Evolutionary conservation across 2,888 invertebrate species (phyloP).

Genomic region (Amphipyra berbera): DNA sequence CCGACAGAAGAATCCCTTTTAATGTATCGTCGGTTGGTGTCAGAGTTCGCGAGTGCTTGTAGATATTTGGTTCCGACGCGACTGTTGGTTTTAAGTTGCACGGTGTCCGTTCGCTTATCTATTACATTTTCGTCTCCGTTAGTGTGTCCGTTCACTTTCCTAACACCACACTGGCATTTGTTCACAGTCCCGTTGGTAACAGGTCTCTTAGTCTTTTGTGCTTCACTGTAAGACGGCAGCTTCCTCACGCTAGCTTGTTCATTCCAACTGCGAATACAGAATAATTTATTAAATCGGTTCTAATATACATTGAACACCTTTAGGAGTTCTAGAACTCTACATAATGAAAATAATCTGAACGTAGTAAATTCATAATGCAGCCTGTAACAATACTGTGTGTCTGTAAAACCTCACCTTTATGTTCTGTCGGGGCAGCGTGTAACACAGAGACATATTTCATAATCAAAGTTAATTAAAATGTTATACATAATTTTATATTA

Average conservation of each 20-base stretch:
- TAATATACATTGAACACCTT: background rate
- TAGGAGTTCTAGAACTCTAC: background rate
- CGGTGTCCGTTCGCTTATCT: conserved; percentile 69
- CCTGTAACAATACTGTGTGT: background rate
- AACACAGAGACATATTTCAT: conserved; percentile 85
- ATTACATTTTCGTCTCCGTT: conserved; percentile 68
- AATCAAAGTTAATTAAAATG: conserved; percentile 75
- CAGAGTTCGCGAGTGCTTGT: conserved; percentile 82
- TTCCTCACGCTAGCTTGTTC: conserved; percentile 87
- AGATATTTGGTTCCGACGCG: conserved; percentile 86
- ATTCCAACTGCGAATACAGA: conserved; percentile 84
- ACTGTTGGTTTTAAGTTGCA: conserved; percentile 82
- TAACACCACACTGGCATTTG: conserved; percentile 85
- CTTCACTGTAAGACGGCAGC: conserved; percentile 88
- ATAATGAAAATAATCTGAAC: background rate
- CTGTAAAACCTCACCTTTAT: conserved; percentile 82
- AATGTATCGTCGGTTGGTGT: conserved; percentile 73
- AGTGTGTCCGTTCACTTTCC: conserved; percentile 78
- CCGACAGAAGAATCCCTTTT: conserved; percentile 83
- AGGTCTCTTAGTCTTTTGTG: conserved; percentile 88
- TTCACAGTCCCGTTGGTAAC: conserved; percentile 82
- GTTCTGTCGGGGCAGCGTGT: conserved; percentile 88
- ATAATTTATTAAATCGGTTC: conserved; percentile 19
- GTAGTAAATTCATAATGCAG: background rate
- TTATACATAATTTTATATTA: conserved; percentile 29